Percentiles rank a stretch among this genome's conserved stretches.
Conservation (phyloP, 2,888 invertebrate genomes). For the Cactoblastis cactorum region DNA sequence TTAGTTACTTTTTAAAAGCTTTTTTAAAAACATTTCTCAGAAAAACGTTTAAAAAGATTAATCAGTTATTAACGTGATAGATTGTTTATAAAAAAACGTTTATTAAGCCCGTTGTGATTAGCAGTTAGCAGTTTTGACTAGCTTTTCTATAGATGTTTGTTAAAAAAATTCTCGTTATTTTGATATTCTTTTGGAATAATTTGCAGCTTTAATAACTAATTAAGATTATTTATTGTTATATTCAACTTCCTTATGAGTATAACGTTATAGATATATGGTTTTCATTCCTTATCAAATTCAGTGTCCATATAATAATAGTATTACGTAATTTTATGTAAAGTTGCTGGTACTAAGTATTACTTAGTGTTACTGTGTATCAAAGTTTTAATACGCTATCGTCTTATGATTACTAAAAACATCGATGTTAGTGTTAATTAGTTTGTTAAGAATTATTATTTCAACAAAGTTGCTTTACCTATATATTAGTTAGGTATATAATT, state of each 20-base stretch:
- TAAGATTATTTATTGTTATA: slow-evolving; percentile 8
- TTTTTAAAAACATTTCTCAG: too few relatives aligned
- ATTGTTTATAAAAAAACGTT: too few relatives aligned
- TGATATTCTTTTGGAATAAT: slow-evolving; percentile 3
- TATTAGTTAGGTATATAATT: not conserved
- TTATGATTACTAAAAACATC: slow-evolving; percentile 53
- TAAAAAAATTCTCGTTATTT: not conserved
- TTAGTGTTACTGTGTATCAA: not conserved
- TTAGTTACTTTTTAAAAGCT: too few relatives aligned
- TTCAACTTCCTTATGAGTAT: not conserved
- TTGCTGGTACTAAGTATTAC: not conserved
- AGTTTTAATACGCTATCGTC: slow-evolving; percentile 37
- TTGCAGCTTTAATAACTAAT: slow-evolving; percentile 4
- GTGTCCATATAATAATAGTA: slow-evolving; percentile 10
- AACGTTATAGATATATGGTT: not conserved
- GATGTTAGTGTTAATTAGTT: slow-evolving; percentile 25
- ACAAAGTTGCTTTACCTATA: not conserved
- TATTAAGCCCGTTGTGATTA: not conserved
- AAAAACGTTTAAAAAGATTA: too few relatives aligned
- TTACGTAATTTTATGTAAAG: not conserved
- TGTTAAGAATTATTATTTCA: not conserved
- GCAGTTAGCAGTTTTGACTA: not conserved
- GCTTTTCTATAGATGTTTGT: not conserved
- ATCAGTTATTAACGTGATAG: too few relatives aligned
- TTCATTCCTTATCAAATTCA: not conserved